Evolutionary conservation across 2,113 vertebrate genomes (phyloP).

Genomic region (Zosterops pallidus): DNA sequence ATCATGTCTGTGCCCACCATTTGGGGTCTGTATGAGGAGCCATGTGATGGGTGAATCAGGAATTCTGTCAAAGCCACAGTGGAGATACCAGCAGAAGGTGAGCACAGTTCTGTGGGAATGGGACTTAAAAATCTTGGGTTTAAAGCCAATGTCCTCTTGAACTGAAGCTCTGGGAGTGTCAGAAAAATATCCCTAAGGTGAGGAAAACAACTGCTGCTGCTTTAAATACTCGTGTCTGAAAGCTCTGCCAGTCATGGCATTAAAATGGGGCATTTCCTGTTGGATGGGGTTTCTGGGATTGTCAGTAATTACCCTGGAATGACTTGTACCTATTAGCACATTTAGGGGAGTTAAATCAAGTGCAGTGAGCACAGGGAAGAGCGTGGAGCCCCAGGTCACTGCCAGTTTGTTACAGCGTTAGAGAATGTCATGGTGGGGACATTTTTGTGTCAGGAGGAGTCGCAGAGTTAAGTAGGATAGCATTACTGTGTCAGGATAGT

Average conservation of each 20-base stretch:
- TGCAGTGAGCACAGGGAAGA: background rate
- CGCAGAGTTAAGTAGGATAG: background rate
- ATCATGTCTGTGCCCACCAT: fast-evolving
- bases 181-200: background rate
- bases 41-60: fast-evolving
- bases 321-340: background rate
- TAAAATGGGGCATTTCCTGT: background rate
- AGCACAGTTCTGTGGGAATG: background rate
- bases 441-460: background rate
- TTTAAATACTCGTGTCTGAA: background rate
- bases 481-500: background rate
- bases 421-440: background rate
- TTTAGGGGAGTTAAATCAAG: background rate
- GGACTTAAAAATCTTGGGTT: background rate
- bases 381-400: background rate
- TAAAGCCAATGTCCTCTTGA: background rate
- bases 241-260: background rate
- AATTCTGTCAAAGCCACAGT: background rate
- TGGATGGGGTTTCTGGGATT: background rate
- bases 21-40: background rate
- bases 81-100: background rate
- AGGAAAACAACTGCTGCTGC: background rate
- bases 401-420: background rate
- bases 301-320: background rate
- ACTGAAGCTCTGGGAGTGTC: background rate